phyloP scores from a whole-genome alignment of 1,140 invertebrate genomes.

The Spodoptera litura region DNA sequence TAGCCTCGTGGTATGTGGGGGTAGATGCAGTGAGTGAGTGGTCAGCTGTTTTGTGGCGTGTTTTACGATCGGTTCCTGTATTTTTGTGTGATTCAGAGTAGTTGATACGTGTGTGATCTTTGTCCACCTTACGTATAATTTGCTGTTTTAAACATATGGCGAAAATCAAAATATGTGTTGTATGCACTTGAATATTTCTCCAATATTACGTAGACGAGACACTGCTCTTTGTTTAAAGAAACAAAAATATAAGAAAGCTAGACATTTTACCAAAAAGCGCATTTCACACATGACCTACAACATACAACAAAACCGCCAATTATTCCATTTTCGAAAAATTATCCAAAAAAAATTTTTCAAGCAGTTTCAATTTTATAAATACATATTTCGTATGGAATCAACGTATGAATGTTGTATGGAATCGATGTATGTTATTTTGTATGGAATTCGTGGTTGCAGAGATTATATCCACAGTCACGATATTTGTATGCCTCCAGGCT shows the following conservation, averaged over 20 bases:
- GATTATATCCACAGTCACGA: slow-evolving; percentile 12
- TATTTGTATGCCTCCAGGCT: background rate
- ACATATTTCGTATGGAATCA: background rate
- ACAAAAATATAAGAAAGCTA: background rate
- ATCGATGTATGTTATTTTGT: background rate
- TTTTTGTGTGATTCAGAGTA: background rate
- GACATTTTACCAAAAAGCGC: background rate
- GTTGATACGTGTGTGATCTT: too few relatives aligned
- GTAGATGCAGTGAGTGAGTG: background rate
- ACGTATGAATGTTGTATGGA: background rate
- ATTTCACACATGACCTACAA: background rate
- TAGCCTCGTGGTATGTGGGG: background rate
- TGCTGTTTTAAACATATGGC: too few relatives aligned
- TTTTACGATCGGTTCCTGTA: background rate
- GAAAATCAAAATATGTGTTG: too few relatives aligned
- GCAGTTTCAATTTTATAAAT: too few relatives aligned
- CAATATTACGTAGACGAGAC: too few relatives aligned
- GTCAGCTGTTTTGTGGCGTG: background rate
- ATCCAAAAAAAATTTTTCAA: background rate
- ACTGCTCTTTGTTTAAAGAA: too few relatives aligned
- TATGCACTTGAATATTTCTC: too few relatives aligned
- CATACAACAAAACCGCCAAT: background rate
- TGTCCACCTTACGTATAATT: too few relatives aligned
- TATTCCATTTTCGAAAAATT: too few relatives aligned
- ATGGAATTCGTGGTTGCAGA: background rate